Conservation (phyloP, 2,113 vertebrate species). For the Dicerorhinus sumatrensis region DNA sequence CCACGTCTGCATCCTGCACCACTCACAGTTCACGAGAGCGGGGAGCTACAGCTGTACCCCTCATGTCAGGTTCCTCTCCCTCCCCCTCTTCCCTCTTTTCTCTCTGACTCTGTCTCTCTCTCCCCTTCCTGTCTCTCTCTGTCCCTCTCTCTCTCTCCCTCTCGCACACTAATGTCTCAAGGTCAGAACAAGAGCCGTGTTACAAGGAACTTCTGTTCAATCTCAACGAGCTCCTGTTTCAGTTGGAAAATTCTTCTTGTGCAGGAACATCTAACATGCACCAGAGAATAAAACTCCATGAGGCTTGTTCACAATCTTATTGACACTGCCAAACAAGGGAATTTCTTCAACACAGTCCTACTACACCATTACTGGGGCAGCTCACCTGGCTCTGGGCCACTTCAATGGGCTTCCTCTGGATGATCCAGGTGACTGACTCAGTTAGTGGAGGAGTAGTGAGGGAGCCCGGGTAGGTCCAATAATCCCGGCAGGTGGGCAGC, state of each 20-base stretch:
- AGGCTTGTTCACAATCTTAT: rapidly evolving
- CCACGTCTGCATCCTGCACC: not conserved
- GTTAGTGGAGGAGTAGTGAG: constrained; percentile 96
- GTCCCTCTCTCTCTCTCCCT: not conserved
- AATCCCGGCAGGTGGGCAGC: constrained; percentile 92
- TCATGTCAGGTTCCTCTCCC: not conserved
- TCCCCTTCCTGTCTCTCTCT: not conserved
- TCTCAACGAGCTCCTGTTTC: not conserved
- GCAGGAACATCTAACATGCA: not conserved
- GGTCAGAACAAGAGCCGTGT: not conserved
- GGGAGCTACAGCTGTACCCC: not conserved
- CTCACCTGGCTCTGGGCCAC: constrained; percentile 95
- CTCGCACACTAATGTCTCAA: not conserved
- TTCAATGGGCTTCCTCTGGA: constrained; percentile 95
- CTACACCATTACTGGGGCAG: rapidly evolving
- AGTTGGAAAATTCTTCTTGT: not conserved
- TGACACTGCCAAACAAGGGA: rapidly evolving
- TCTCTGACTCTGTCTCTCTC: too few relatives aligned
- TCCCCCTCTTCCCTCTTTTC: rapidly evolving
- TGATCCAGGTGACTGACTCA: constrained; percentile 96
- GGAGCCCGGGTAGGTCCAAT: constrained; percentile 97
- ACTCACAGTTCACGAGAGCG: too few relatives aligned
- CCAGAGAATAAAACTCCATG: not conserved
- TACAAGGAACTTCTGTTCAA: not conserved
- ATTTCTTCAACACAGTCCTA: rapidly evolving